phyloP scores from a whole-genome alignment of 2,797 vertebrate species.

The Pantherophis alleghaniensis region DNA sequence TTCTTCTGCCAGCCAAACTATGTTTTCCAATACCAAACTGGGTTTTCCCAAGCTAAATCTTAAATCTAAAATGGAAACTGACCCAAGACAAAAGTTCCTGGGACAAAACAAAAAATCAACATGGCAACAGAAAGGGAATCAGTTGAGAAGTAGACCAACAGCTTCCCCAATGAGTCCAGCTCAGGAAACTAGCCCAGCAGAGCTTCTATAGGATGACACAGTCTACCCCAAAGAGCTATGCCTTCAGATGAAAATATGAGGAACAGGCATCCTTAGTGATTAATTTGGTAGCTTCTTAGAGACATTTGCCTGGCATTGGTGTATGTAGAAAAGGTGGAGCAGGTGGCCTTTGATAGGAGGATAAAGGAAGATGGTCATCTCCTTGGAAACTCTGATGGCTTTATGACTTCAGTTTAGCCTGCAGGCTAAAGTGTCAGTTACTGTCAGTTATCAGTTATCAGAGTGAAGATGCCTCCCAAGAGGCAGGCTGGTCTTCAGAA shows the following conservation, averaged over 20 bases:
- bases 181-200: background rate
- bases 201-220: background rate
- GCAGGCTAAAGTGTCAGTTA: background rate
- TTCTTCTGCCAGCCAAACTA: background rate
- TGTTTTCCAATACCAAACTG: background rate
- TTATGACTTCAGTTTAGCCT: background rate
- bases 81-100: background rate
- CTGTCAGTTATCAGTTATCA: background rate
- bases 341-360: background rate
- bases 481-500: background rate
- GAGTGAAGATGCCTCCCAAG: background rate
- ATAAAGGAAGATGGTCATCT: background rate
- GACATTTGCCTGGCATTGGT: background rate
- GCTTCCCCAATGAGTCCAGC: background rate
- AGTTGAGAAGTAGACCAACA: background rate
- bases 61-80: background rate
- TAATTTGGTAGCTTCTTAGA: background rate
- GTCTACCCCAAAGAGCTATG: background rate
- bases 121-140: background rate
- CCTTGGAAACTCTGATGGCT: background rate
- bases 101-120: background rate
- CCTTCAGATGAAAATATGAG: background rate
- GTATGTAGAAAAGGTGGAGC: background rate
- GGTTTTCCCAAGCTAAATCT: background rate
- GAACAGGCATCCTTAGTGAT: background rate